Evolutionary conservation across 1,140 invertebrate species (phyloP), one percentile per base, ranked within the genome.

Genomic region (Penaeus indicus): DNA sequence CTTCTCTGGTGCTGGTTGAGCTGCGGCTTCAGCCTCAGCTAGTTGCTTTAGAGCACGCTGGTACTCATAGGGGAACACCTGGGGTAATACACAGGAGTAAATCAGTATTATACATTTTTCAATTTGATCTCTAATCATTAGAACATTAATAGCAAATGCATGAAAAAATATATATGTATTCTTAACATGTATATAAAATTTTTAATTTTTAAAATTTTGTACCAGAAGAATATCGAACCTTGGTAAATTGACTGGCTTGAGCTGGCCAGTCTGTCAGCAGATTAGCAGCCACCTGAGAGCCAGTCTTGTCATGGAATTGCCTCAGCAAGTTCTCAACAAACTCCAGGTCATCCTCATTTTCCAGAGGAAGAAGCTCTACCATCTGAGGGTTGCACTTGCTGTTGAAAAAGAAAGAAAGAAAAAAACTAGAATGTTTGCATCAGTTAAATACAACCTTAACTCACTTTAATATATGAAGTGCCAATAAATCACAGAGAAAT

Each of bases 1-100:
- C 79, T 90, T 64, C 89, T 90, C 91, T 69, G 81, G 78, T 63
- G 42, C 69, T 22, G 88, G 42, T 22, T 88, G 85, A 47, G 91
- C 91, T 81, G 90, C 91, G 13, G 75, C 89, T 61, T 90, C 88
- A 90, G 80, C 91, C 84, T 95, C 94, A 63, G 95, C 95, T 91
- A 96, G 91, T 92, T 97, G 95, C 91, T 96, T 95, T 8, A 99
- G 93, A 11, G 96, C 98, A 90, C 97, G 94, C 92, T 99, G 97
- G 93, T 99, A 99, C 92, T 99, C 99, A 91, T 97, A 97, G 0
- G 99, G 99, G 94, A 99, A 99, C 83, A 99, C 95, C 93, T 94
- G 88, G 72, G 16, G 27, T n/a, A n/a, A 81, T 1, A 81, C 47
- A 54, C 22, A 64, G 62, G 64, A 38, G 2, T 25, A 63, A n/a